Base-by-base conservation (phyloP, 2,797 vertebrate genomes). In the Dallia pectoralis region DNA sequence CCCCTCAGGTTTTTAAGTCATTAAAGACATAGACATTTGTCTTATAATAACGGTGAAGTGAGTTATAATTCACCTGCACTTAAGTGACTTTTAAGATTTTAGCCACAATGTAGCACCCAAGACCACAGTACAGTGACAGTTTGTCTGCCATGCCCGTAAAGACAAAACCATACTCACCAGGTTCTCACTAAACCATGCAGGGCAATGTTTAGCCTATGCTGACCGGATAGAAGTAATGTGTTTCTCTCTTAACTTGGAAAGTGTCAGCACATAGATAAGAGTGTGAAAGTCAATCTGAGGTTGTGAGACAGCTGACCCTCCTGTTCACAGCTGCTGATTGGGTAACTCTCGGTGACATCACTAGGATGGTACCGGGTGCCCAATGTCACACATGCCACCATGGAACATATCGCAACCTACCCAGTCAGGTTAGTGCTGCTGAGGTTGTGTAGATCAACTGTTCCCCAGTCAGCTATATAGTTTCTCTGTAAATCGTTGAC, bases 231-330 rank as follows among this genome's bases (percentile, higher is more conserved):
- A 12, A 29, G 8, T 22, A n/a, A 22, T 27, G 14, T 19, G 15
- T 29, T 27, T 51, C 9, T 47, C 47, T 51, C 67, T 19, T 14
- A 16, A 49, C 44, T 9, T 33, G 32, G 29, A 44, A 62, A 63
- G 56, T 67, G 44, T 40, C 63, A 64, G 53, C 63, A 51, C 15
- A 75, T 32, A 71, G 16, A 63, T 44, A 32, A 32, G 7, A 68
- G 36, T 36, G 36, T 36, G 18, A 49, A 25, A 71, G 77, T 79
- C 75, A 80, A 81, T 77, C 32, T 5, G 15, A 78, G 73, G 72
- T 81, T 67, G 70, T 27, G 29, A 72, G 81, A 77, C 68, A 84
- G 74, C 83, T 69, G 71, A 68, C 66, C 80, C 33, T 22, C 59
- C 71, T 73, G 56, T 73, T 77, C 79, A 77, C 29, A 51, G 77